phyloP scores from a whole-genome alignment of 2,888 invertebrate species.

The Hemithea aestivaria region DNA sequence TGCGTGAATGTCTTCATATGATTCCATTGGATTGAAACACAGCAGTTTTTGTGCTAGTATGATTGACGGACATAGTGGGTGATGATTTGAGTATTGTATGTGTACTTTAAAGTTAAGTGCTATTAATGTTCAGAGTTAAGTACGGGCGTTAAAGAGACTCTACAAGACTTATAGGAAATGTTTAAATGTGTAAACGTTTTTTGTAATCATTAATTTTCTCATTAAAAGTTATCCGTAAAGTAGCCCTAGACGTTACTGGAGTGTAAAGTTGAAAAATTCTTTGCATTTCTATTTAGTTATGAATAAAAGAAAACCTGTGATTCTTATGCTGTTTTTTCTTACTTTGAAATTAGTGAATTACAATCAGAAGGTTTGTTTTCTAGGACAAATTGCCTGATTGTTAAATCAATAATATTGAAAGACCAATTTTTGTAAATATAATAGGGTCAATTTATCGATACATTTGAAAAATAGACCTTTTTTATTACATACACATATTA shows the following conservation, averaged over 20 bases:
- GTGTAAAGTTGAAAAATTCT: slow-evolving; percentile 57
- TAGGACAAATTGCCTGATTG: too few relatives aligned
- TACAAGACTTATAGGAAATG: slow-evolving; percentile 78
- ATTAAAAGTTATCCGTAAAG: slow-evolving; percentile 66
- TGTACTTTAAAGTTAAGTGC: slow-evolving; percentile 68
- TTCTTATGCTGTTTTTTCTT: slow-evolving; percentile 61
- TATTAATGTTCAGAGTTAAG: slow-evolving; percentile 59
- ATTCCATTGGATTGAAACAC: slow-evolving; percentile 44
- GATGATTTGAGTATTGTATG: slow-evolving; percentile 52
- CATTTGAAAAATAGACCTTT: too few relatives aligned
- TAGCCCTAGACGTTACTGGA: slow-evolving; percentile 73
- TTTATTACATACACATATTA: too few relatives aligned
- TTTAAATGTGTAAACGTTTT: slow-evolving; percentile 74
- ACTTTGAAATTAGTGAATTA: slow-evolving; percentile 10
- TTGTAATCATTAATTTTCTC: slow-evolving; percentile 75
- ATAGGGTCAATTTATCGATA: too few relatives aligned
- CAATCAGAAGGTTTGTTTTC: slow-evolving; percentile 1
- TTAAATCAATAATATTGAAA: too few relatives aligned
- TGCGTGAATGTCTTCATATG: slow-evolving; percentile 45
- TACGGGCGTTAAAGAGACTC: slow-evolving; percentile 65
- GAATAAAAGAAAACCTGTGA: slow-evolving; percentile 76
- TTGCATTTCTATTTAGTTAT: slow-evolving; percentile 77
- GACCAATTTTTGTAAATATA: too few relatives aligned
- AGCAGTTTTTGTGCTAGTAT: slow-evolving; percentile 44
- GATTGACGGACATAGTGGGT: slow-evolving; percentile 45